Evolutionary conservation across 2,888 invertebrate genomes (phyloP), one percentile per base, ranked within the genome.

Genomic region (Eupithecia pulchellata): DNA sequence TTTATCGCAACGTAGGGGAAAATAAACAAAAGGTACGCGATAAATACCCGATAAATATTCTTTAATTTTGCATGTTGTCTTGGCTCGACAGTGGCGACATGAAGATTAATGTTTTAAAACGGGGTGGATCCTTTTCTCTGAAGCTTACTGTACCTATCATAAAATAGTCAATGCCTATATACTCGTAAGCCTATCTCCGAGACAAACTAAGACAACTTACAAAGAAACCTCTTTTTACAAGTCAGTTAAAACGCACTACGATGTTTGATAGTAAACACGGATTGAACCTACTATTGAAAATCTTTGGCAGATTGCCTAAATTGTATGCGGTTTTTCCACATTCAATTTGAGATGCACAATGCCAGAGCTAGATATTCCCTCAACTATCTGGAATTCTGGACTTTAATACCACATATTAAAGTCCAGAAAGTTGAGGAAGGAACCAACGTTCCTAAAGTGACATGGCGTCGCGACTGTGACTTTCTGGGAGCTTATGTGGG

Each of bases 281-380:
- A 25, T 52, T 52, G 25, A 52, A 25, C 9, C 20, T 9, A 25
- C 25, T 52, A 25, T 25, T 11, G 13, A 11, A 25, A 52, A 13
- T 25, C 11, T 20, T 52, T 52, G 52, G 52, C 47, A 52, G 52
- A 25, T 52, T 52, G 52, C 52, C 52, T 52, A 13, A 52, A 52
- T 52, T 52, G 52, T 52, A 52, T 25, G 52, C 52, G 13, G 13
- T 52, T 25, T 52, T 52, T 25, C 52, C 52, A 52, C 52, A 25
- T 25, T 52, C 11, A 11, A 25, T 52, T 52, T 52, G 3, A n/a
- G 25, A 47, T 47, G 20, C 47, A n/a, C n/a, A n/a, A 42, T 20
- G 20, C 9, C 9, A 9, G 42, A 20, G 42, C 52, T 4, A 25
- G 25, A 52, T 52, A 52, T 52, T 52, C 25, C 20, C 52, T 52